Percentiles rank a stretch among this genome's conserved stretches.
These are phyloP conservation scores for Lasaia peninsularis DNA, from an alignment of 1,140 invertebrate species.

Conservation along the genomic window DNA sequence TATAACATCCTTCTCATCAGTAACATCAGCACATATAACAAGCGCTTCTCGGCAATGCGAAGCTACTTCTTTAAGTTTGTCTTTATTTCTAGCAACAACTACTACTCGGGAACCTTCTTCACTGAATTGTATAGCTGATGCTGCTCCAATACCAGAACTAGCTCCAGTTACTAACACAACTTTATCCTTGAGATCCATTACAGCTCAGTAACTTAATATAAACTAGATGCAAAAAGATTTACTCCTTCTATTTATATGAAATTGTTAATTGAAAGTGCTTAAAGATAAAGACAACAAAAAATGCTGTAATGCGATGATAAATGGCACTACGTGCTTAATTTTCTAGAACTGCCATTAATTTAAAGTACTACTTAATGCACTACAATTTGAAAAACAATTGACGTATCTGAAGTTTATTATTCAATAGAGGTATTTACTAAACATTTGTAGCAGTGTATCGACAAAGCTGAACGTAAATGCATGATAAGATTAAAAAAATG, in stretches of 20 bases:
- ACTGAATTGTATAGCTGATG: slow-evolving; percentile 34
- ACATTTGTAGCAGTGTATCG: too few relatives aligned
- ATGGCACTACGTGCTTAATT: neutral
- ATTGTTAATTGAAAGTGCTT: neutral
- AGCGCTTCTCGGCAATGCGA: slow-evolving; percentile 25
- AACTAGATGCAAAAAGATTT: neutral
- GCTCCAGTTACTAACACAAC: slow-evolving; percentile 41
- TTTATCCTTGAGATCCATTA: slow-evolving; percentile 22
- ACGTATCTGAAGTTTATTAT: neutral
- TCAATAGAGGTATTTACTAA: too few relatives aligned
- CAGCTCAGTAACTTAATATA: neutral
- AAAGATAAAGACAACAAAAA: neutral
- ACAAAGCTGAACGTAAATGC: too few relatives aligned
- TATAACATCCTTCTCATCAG: slow-evolving; percentile 26
- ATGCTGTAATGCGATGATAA: neutral
- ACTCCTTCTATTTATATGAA: neutral
- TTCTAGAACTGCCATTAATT: neutral
- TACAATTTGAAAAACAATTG: neutral
- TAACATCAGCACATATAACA: slow-evolving; percentile 25
- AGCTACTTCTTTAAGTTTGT: slow-evolving; percentile 18
- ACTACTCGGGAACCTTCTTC: slow-evolving; percentile 35
- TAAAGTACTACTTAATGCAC: neutral
- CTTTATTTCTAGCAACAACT: slow-evolving; percentile 29
- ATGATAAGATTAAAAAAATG: too few relatives aligned
- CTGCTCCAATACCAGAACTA: slow-evolving; percentile 17